Evolutionary conservation across 2,113 vertebrate genomes (phyloP), one percentile per base, ranked within the genome.

Genomic region (Hipposideros armiger): DNA sequence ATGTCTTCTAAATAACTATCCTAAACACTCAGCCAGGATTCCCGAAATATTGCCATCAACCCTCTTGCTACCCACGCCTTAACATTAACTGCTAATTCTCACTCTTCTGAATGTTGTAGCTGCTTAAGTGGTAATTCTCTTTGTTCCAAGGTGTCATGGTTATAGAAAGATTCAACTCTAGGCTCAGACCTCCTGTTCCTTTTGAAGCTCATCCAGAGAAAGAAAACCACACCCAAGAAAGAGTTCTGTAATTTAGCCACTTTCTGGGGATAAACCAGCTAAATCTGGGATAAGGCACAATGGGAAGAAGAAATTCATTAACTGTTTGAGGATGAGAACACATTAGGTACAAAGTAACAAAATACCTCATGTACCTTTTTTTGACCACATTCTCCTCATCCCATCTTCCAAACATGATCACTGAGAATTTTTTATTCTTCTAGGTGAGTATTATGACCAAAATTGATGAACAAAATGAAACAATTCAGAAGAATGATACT

Each of bases 151-250:
- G 89, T 90, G 93, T 91, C 88, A 67, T 81, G 66, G 82, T 96
- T 96, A 97, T 70, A 52, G 76, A 95, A 90, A 86, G 81, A 80
- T 94, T 97, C 90, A 97, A 80, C 69, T 47, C 66, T 54, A 89
- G 94, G 67, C 74, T 94, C 70, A 16, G 36, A 54, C 10, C 4
- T 28, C 60, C 45, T 95, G 72, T 66, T 97, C 56, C 88, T 96
- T 98, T 94, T 97, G 94, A 97, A 97, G 94, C 97, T 90, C 58
- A 62, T 96, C 93, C 96, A 97, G 82, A 91, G 69, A 80, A 93
- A 96, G 78, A 93, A 94, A 97, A 83, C 88, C 94, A 96, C 96
- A 96, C 97, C 96, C 89, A 94, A 86, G 81, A 60, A 91, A 97
- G 82, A 93, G 74, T 90, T 74, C 83, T 97, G 88, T 91, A 93